phyloP scores from a whole-genome alignment of 2,888 invertebrate genomes.

The Dasysyrphus tricinctus region DNA sequence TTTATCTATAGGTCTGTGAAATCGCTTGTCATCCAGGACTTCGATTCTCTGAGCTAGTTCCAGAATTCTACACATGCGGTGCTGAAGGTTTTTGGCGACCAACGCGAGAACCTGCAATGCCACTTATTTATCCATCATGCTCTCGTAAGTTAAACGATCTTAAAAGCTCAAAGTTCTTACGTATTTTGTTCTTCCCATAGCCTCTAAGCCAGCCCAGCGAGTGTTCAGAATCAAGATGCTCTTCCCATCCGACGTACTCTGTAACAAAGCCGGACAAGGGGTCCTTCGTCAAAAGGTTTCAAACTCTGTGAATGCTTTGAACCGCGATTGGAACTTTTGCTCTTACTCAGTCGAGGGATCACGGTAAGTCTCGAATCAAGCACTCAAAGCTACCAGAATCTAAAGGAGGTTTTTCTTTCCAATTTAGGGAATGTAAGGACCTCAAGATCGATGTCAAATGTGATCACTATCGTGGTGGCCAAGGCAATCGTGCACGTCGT shows the following conservation, averaged over 20 bases:
- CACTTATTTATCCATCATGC: constrained; percentile 95
- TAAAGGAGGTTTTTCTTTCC: not conserved
- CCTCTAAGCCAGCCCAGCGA: constrained; percentile 95
- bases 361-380: constrained; percentile 77
- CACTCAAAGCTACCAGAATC: not conserved
- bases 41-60: constrained; percentile 96
- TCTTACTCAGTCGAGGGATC: constrained; percentile 93
- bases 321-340: constrained; percentile 98
- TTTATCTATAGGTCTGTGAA: constrained; percentile 90
- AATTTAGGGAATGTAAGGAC: constrained; percentile 91
- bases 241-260: constrained; percentile 98
- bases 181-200: constrained; percentile 82
- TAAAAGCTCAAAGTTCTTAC: not conserved
- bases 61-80: constrained; percentile 98
- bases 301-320: constrained; percentile 94
- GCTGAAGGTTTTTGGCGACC: constrained; percentile 99
- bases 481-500: constrained; percentile 87
- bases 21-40: constrained; percentile 94
- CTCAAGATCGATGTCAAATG: constrained; percentile 96
- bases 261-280: constrained; percentile 97
- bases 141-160: constrained; percentile 87
- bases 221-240: constrained; percentile 96
- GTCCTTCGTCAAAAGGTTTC: constrained; percentile 95
- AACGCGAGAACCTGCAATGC: constrained; percentile 90
- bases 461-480: constrained; percentile 87